Percentiles rank a stretch among this genome's conserved stretches.
Evolutionary conservation across 2,888 invertebrate species (phyloP).

Genomic region (Torymus texanus): DNA sequence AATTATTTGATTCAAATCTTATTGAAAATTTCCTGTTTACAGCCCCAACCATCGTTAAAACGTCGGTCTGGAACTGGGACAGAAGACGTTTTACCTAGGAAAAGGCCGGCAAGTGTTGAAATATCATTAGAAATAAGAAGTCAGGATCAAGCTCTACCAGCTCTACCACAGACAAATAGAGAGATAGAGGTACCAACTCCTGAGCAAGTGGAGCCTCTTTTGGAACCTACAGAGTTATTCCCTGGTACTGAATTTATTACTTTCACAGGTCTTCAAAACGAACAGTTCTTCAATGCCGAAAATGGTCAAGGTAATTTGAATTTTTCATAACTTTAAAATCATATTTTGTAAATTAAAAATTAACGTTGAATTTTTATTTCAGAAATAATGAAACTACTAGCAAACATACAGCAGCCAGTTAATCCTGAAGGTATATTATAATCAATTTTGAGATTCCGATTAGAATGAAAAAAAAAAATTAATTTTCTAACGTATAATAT

Average conservation of each 20-base stretch:
- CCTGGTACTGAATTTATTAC: constrained; percentile 50
- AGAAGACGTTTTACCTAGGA: too few relatives aligned
- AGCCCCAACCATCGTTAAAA: too few relatives aligned
- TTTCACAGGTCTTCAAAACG: constrained; percentile 62
- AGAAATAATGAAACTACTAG: constrained; percentile 69
- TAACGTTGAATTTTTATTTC: constrained; percentile 55
- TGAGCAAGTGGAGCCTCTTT: too few relatives aligned
- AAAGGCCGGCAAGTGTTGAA: too few relatives aligned
- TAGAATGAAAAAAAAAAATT: too few relatives aligned
- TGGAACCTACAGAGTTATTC: too few relatives aligned
- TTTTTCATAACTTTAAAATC: not conserved
- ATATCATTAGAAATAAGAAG: constrained; percentile 14
- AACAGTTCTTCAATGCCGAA: constrained; percentile 61
- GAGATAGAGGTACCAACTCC: too few relatives aligned
- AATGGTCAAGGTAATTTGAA: constrained; percentile 66
- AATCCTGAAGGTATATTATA: constrained; percentile 65
- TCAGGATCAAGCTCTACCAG: constrained; percentile 59
- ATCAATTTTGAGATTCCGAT: not conserved
- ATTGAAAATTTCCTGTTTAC: too few relatives aligned
- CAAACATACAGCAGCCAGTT: constrained; percentile 63
- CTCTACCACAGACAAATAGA: constrained; percentile 31
- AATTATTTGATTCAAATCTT: too few relatives aligned
- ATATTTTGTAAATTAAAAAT: not conserved
- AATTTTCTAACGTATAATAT: not conserved
- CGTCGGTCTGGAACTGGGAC: not conserved